Conservation (phyloP, 1,140 invertebrate genomes). For the Popillia japonica region DNA sequence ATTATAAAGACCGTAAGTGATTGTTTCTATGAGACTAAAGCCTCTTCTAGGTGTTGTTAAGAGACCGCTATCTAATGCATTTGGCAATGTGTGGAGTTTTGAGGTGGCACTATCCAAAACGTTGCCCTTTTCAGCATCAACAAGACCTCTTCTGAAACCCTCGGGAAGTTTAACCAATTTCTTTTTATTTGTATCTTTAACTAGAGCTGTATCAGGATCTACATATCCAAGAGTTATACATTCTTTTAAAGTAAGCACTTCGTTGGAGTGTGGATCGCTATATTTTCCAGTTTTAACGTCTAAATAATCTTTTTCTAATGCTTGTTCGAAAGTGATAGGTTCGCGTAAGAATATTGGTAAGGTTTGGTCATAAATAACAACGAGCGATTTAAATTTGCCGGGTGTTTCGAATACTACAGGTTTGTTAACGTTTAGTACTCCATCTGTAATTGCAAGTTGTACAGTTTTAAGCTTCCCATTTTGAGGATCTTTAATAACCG, state of each 20-base stretch:
- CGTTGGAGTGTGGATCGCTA: constrained; percentile 74
- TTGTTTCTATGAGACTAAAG: constrained; percentile 81
- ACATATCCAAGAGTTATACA: constrained; percentile 83
- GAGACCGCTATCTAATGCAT: constrained; percentile 79
- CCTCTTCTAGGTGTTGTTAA: constrained; percentile 78
- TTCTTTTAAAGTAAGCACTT: constrained; percentile 82
- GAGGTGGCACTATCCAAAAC: constrained; percentile 84
- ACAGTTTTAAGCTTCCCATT: constrained; percentile 78
- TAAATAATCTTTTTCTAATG: constrained; percentile 76
- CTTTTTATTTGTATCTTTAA: constrained; percentile 86
- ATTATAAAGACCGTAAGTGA: constrained; percentile 86
- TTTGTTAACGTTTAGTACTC: constrained; percentile 72
- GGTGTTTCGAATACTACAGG: constrained; percentile 74
- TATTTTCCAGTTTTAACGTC: constrained; percentile 78
- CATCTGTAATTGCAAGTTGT: constrained; percentile 73
- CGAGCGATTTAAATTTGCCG: constrained; percentile 70
- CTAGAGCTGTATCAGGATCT: constrained; percentile 85
- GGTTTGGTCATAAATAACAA: constrained; percentile 78
- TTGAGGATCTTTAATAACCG: constrained; percentile 80
- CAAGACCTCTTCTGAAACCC: constrained; percentile 84
- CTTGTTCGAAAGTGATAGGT: constrained; percentile 79
- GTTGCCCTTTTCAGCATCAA: constrained; percentile 87
- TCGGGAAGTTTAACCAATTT: constrained; percentile 84
- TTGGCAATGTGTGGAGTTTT: constrained; percentile 76
- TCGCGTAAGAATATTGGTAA: constrained; percentile 74